Evolutionary conservation across 2,888 invertebrate species (phyloP).

Genomic region (Octonoba sinensis): DNA sequence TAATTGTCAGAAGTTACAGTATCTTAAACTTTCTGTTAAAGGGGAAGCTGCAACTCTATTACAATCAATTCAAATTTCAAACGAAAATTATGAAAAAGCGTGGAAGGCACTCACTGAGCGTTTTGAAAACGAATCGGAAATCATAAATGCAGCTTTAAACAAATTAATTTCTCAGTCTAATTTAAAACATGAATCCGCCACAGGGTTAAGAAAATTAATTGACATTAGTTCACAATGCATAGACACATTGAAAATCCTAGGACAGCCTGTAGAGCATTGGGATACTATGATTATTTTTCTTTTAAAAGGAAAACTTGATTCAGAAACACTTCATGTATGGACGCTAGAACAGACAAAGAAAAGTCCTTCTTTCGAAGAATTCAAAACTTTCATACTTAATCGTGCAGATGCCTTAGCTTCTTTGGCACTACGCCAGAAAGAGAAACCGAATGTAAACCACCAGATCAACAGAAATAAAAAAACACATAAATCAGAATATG

Average conservation of each 20-base stretch:
- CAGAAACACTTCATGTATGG: background rate
- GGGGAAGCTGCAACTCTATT: background rate
- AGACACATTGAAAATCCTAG: constrained; percentile 11
- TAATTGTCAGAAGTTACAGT: too few relatives aligned
- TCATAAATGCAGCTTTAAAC: background rate
- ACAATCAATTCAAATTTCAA: too few relatives aligned
- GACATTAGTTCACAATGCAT: constrained; percentile 11
- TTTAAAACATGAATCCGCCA: background rate
- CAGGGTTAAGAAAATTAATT: constrained; percentile 3
- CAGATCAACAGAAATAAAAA: background rate
- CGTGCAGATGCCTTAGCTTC: background rate
- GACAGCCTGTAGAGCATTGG: constrained; percentile 18
- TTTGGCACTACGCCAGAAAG: background rate
- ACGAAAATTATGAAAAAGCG: background rate
- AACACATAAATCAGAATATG: background rate
- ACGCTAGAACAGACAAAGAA: background rate
- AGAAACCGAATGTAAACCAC: background rate
- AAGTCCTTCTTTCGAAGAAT: background rate
- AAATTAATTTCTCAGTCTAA: constrained; percentile 1
- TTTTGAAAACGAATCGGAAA: background rate
- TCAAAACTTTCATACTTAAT: background rate
- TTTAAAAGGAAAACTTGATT: constrained; percentile 7
- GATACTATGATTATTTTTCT: constrained; percentile 13
- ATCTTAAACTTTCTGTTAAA: background rate
- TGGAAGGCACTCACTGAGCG: background rate